A percentile compares a stretch with the other conserved stretches of the same genome.
Conservation (phyloP, 1,140 invertebrate species). For the Drosophila nikananu region DNA sequence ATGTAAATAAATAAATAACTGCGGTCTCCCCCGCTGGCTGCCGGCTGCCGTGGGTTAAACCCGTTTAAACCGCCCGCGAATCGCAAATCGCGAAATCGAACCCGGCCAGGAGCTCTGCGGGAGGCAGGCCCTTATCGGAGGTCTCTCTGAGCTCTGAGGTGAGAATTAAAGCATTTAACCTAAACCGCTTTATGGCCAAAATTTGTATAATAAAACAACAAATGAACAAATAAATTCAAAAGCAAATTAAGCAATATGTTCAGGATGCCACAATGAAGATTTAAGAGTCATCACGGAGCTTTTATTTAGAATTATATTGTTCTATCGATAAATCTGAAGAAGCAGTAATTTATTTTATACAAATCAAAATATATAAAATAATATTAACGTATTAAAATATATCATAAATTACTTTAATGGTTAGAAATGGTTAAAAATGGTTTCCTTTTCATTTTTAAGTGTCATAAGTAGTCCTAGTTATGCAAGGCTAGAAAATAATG, state of each 20-base stretch:
- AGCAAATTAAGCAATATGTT: slow-evolving; percentile 3
- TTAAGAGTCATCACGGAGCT: background rate
- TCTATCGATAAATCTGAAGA: too few relatives aligned
- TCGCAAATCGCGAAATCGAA: slow-evolving; percentile 23
- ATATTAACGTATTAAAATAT: too few relatives aligned
- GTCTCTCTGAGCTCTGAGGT: background rate
- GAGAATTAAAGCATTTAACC: slow-evolving; percentile 13
- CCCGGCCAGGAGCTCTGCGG: slow-evolving; percentile 19
- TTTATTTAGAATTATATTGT: too few relatives aligned
- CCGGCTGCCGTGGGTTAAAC: slow-evolving; percentile 20
- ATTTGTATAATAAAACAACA: background rate
- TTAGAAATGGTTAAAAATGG: background rate
- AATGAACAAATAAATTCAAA: background rate
- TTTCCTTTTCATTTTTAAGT: background rate
- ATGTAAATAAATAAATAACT: slow-evolving; percentile 47
- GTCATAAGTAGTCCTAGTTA: background rate
- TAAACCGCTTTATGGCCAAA: background rate
- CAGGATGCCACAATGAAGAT: background rate
- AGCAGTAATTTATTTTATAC: background rate
- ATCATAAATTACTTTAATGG: background rate
- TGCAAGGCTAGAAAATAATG: background rate
- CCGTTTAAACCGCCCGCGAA: slow-evolving; percentile 27
- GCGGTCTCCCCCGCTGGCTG: slow-evolving; percentile 23
- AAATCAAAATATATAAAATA: too few relatives aligned
- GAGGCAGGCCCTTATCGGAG: slow-evolving; percentile 21